Base-by-base conservation (phyloP, 1,140 invertebrate genomes). In the Nebria ingens region DNA sequence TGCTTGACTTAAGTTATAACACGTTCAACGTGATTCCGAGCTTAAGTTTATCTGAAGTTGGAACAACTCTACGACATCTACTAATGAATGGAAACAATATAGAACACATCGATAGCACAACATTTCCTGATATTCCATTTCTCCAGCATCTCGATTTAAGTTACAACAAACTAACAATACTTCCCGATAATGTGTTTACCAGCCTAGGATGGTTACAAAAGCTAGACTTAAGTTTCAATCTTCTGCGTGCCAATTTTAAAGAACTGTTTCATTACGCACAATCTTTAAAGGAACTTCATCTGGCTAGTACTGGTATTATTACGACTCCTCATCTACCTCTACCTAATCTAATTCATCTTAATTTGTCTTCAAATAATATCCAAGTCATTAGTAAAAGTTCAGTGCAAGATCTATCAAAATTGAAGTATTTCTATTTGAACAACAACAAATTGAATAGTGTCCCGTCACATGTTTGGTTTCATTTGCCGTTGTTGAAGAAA, bases 251-350 rank as follows among this genome's bases (percentile, higher is more conserved):
- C 38, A 93, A 93, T 71, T 89, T 91, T 64, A 90, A 91, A 62
- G 89, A 93, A 69, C 75, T 93, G n/a, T 90, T 92, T 63, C 86
- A 91, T 64, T 90, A 91, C 68, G 78, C 90, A 13, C 89, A 87
- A 22, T 84, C 85, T 59, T 73, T 93, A 21, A 81, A 86, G 65
- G 77, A 83, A 65, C 76, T 93, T 52, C 84, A 82, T 66, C 71
- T 93, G 58, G 80, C 83, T 45, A 81, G 80, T 65, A 84, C 86
- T 65, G 85, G 86, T 25, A 78, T 92, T 54, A 83, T 76, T 62
- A 79, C 78, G 21, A 76, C 87, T 56, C 90, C 90, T 29, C 71
- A 79, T 62, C 73, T 90, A 56, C 84, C 85, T 52, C 70, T 90
- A 22, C 78, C 78, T 1, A 85, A 86, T 68, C 71, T 90, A 54